Conservation (phyloP, 2,113 vertebrate genomes). For the Sapayoa aenigma region DNA sequence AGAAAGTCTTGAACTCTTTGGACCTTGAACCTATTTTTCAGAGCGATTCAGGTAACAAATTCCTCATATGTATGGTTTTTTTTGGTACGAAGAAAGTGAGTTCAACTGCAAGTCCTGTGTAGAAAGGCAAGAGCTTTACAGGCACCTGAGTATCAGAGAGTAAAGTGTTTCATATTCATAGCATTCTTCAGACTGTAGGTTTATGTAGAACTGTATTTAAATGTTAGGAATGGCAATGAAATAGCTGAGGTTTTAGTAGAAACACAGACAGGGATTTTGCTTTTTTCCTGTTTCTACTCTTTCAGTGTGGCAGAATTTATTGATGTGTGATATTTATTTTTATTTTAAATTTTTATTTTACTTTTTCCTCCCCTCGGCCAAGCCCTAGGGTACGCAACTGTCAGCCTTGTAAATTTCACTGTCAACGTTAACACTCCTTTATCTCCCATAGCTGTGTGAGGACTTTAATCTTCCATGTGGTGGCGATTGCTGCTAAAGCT, state of each 20-base stretch:
- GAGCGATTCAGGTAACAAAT: neutral
- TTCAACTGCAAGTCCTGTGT: neutral
- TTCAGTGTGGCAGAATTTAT: neutral
- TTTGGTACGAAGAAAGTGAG: neutral
- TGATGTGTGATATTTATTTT: neutral
- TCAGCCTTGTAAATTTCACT: neutral
- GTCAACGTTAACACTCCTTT: neutral
- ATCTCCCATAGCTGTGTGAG: neutral
- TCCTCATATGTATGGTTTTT: neutral
- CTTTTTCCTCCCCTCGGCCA: fast-evolving
- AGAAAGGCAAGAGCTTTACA: neutral
- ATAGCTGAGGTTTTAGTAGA: neutral
- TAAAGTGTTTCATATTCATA: neutral
- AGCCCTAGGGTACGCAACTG: neutral
- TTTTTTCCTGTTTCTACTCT: neutral
- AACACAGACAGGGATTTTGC: neutral
- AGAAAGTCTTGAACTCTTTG: neutral
- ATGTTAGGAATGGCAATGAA: neutral
- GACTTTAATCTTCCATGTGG: neutral
- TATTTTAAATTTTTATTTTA: neutral
- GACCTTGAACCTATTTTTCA: neutral
- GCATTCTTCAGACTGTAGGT: neutral
- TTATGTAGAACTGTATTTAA: neutral
- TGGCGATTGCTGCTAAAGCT: neutral
- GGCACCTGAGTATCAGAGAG: neutral